These are phyloP conservation scores for Nasonia vitripennis DNA, from an alignment of 1,140 invertebrate genomes.

Conservation along the genomic window DNA sequence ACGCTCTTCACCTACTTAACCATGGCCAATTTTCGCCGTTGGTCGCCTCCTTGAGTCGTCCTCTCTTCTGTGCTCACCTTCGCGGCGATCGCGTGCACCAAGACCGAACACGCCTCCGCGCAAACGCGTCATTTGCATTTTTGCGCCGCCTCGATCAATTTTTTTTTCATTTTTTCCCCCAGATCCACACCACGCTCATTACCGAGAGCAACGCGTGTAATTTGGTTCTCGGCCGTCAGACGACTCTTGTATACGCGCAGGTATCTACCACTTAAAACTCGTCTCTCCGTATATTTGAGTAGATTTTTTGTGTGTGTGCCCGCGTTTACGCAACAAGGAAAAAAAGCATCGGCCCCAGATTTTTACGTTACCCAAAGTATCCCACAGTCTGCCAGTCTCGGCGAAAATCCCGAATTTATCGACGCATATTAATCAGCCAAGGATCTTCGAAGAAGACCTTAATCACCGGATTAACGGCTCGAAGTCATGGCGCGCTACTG, in stretches of 20 bases:
- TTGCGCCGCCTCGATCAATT: neutral
- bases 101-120: neutral
- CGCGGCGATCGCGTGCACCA: neutral
- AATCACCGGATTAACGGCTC: slow-evolving; percentile 11
- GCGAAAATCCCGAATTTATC: neutral
- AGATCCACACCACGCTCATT: neutral
- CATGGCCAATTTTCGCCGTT: neutral
- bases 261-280: neutral
- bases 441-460: neutral
- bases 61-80: neutral
- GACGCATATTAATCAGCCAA: neutral
- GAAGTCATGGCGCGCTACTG: neutral
- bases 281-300: too few species aligned
- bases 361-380: too few species aligned
- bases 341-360: too few species aligned
- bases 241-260: neutral
- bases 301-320: too few species aligned
- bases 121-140: neutral
- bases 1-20: neutral
- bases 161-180: neutral
- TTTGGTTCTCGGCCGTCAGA: neutral
- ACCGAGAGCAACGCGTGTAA: neutral
- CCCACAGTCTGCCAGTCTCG: too few species aligned
- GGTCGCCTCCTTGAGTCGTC: neutral
- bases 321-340: too few species aligned